Percentiles rank a stretch among this genome's conserved stretches.
These are phyloP conservation scores for Porites divaricata DNA, from an alignment of 92 coral and sea anemone genomes.

Conservation along the genomic window DNA sequence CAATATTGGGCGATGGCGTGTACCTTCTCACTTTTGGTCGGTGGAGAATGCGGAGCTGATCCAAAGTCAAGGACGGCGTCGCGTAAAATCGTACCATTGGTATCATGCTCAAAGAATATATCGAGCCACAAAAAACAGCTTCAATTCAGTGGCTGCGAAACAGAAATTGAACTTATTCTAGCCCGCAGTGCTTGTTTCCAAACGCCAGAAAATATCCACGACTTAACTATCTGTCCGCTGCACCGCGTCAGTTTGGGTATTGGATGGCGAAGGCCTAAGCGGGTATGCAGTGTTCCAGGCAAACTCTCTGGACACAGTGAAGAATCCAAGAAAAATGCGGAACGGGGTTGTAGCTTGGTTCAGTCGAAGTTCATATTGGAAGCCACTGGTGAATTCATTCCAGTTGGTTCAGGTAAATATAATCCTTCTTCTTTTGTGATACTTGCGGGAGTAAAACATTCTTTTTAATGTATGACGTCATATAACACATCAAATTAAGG, in stretches of 20 bases:
- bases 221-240: constrained; percentile 40
- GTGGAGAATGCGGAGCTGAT: too few relatives aligned
- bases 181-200: constrained; percentile 39
- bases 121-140: too few relatives aligned
- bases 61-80: too few relatives aligned
- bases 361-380: constrained; percentile 24
- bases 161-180: constrained; percentile 49
- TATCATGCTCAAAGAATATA: too few relatives aligned
- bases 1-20: too few relatives aligned
- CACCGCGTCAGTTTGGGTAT: constrained; percentile 34
- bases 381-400: constrained; percentile 39
- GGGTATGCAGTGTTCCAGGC: constrained; percentile 4
- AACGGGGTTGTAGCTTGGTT: constrained; percentile 19
- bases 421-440: background rate
- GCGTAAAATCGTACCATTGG: too few relatives aligned
- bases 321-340: constrained; percentile 6
- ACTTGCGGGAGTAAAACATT: constrained; percentile 1
- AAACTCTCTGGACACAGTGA: constrained; percentile 13
- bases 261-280: constrained; percentile 13
- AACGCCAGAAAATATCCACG: constrained; percentile 38
- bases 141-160: too few relatives aligned
- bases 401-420: constrained; percentile 41
- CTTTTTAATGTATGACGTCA: background rate
- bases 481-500: constrained; percentile 1
- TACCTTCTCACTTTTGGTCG: too few relatives aligned